These are phyloP conservation scores for Napeogenes sylphis DNA, from an alignment of 2,888 invertebrate species.

Conservation along the genomic window DNA sequence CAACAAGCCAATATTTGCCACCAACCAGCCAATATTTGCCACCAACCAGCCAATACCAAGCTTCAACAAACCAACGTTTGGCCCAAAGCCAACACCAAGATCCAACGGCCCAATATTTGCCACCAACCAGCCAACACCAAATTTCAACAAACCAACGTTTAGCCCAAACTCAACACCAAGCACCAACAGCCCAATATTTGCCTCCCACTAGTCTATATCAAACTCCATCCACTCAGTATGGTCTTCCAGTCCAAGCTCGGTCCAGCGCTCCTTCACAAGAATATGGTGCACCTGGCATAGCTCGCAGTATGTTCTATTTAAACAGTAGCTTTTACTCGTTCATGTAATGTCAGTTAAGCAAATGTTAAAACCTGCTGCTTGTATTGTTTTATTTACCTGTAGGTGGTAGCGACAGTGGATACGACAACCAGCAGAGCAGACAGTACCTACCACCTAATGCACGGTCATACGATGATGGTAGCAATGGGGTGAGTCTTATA, in stretches of 20 bases:
- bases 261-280: conserved; percentile 42
- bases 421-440: conserved; percentile 37
- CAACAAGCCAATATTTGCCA: conserved; percentile 26
- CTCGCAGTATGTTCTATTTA: conserved; percentile 33
- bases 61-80: conserved; percentile 16
- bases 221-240: conserved; percentile 36
- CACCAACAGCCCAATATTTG: conserved; percentile 36
- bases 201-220: conserved; percentile 35
- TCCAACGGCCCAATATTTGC: conserved; percentile 35
- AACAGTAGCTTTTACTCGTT: too few species aligned
- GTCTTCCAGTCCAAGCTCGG: conserved; percentile 30
- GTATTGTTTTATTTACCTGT: neutral
- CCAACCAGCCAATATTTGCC: conserved; percentile 14
- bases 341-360: too few species aligned
- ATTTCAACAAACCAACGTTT: conserved; percentile 17
- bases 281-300: conserved; percentile 51
- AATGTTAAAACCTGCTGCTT: too few species aligned
- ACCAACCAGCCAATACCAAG: conserved; percentile 16
- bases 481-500: conserved; percentile 49
- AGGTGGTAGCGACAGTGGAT: conserved; percentile 30
- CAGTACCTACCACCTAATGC: conserved; percentile 58
- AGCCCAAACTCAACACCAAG: conserved; percentile 34
- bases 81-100: conserved; percentile 35
- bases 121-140: conserved; percentile 34
- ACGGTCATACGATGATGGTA: conserved; percentile 51